A percentile compares a stretch with the other conserved stretches of the same genome.
These are phyloP conservation scores for Rhynchomys soricoides DNA, from an alignment of 2,113 vertebrate genomes.

Conservation along the genomic window DNA sequence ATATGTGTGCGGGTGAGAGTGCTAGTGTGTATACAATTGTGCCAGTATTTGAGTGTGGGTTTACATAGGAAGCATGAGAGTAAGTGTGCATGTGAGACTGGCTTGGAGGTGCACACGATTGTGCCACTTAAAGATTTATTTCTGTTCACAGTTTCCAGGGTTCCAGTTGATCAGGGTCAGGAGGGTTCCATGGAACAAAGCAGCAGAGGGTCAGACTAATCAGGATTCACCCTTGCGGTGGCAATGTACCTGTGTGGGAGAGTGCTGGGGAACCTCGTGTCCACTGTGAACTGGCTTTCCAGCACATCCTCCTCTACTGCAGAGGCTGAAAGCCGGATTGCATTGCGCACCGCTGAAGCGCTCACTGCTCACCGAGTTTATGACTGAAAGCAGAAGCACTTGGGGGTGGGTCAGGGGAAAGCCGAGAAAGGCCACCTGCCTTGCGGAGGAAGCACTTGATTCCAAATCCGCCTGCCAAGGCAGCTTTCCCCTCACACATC, in stretches of 20 bases:
- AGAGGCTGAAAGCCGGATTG: not conserved
- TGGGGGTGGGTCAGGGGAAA: not conserved
- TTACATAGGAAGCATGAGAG: not conserved
- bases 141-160: not conserved
- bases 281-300: not conserved
- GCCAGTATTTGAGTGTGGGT: not conserved
- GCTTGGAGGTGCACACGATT: not conserved
- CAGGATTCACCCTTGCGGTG: not conserved
- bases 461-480: not conserved
- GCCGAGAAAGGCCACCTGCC: not conserved
- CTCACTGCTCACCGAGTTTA: too few relatives aligned
- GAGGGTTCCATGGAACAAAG: not conserved
- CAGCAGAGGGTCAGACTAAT: not conserved
- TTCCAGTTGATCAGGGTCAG: not conserved
- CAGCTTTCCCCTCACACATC: not conserved
- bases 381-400: not conserved
- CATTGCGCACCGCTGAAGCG: not conserved
- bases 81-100: not conserved
- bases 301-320: too few relatives aligned
- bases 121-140: not conserved
- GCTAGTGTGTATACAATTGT: not conserved
- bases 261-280: not conserved
- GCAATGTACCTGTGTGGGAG: not conserved
- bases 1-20: not conserved
- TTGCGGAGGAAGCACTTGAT: not conserved